Base-by-base conservation (phyloP, 2,113 vertebrate genomes). In the Urocolius indicus region DNA sequence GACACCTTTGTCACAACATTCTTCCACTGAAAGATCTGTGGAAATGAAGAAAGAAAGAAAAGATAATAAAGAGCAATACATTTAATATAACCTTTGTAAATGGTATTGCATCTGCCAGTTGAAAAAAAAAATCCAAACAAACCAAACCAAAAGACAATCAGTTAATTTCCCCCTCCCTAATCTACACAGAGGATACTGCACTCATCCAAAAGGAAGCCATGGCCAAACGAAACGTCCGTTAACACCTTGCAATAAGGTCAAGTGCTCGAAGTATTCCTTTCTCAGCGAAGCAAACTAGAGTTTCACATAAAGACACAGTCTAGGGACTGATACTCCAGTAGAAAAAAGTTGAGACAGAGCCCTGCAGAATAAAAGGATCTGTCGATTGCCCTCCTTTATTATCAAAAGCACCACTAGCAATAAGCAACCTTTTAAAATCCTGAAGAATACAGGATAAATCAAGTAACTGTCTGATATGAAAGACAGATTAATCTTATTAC, bases 1-100 rank as follows among this genome's bases (percentile, higher is more conserved):
- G 51, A 98, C 96, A 38, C 99, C 99, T 15, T 99, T 98, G 15
- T 98, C 96, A 89, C 99, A 99, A 97, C 99, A 99, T 46, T 98
- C 95, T 68, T 99, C 98, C 85, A 99, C 66, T 5, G 98, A 94
- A 48, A 97, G 71, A n/a, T 98, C 98, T 71, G 98, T 95, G 30
- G 51, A 89, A 94, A 76, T 17, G 18, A 74, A 34, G 23, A 57
- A 86, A 91, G 49, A 84, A 88, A 78, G 61, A 79, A 85, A 92
- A 89, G n/a, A n/a, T n/a, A n/a, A n/a, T n/a, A n/a, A 59, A 90
- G 8, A 73, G 46, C 51, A 71, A 75, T 17, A 15, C 15, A 34
- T 87, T 91, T 93, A 87, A 73, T n/a, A 81, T 11, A 54, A 10
- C 8, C 29, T 92, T 54, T 78, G 52, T 16, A 90, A 92, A 62